Base-by-base conservation (phyloP, 2,113 vertebrate genomes). In the Hippocampus comes region DNA sequence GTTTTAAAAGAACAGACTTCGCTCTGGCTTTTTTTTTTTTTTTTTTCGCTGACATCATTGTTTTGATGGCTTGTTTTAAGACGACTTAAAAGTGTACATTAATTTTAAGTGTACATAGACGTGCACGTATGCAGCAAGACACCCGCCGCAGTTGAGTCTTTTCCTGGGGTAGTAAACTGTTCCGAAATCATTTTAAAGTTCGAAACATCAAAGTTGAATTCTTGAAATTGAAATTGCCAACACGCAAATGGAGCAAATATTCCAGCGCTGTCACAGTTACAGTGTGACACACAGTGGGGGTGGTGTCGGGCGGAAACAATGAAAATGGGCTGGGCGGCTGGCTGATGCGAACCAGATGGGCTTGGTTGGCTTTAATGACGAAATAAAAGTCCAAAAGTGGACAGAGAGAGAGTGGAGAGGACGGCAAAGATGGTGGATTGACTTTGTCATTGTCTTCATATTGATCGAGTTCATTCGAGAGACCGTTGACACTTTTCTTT, bases 311-410 rank as follows among this genome's bases (percentile, higher is more conserved):
- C 65, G 75, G 73, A 84, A 84, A 78, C 77, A 85, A 83, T 81
- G 75, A 82, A 82, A 66, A 87, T 3, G 76, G 78, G 77, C 76
- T 63, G 77, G 60, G 85, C 75, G 75, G 67, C 57, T 72, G 23
- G 4, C 82, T 90, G 89, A 91, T 91, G 69, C 1, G 74, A 91
- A 88, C 84, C 91, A 92, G 90, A 92, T 91, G 91, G 89, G 71
- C 42, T 63, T 1, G 57, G 46, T 43, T 0, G 53, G 83, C 78
- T 78, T 78, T 43, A 85, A 84, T 79, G 79, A 74, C 72, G 34
- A 46, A 64, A 77, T 59, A 76, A n/a, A 8, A 70, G 46, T 75
- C 75, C 43, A 49, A 64, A 64, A 25, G 23, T 38, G 79, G 82
- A 80, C 75, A 78, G 75, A 81, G 77, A 70, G 76, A 34, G 34